Evolutionary conservation across 2,888 invertebrate species (phyloP).

Genomic region (Zygogramma bicolorata): DNA sequence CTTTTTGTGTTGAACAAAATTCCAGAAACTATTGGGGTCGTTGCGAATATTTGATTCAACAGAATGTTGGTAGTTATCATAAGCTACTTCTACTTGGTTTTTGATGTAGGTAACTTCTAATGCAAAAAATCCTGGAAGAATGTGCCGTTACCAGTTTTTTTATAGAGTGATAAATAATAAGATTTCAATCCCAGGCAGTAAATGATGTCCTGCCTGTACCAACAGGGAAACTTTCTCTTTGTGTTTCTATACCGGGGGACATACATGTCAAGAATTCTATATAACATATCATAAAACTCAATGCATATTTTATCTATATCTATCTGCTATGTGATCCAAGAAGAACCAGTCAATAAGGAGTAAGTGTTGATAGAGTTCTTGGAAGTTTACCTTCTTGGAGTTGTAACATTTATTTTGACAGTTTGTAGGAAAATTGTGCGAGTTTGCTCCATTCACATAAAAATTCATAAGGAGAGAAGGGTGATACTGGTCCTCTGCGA

Average conservation of each 20-base stretch:
- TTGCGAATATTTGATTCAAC: not conserved
- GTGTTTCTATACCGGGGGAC: not conserved
- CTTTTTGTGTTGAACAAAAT: not conserved
- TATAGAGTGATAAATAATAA: not conserved
- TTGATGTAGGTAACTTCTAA: not conserved
- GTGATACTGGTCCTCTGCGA: not conserved
- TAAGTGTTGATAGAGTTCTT: not conserved
- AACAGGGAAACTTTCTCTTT: not conserved
- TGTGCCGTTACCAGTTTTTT: not conserved
- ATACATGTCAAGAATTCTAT: not conserved
- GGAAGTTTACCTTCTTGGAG: not conserved
- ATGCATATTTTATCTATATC: not conserved
- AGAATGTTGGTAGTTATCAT: conserved; percentile 2
- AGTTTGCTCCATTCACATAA: not conserved
- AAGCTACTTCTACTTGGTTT: not conserved
- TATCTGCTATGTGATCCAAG: not conserved
- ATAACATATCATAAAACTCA: not conserved
- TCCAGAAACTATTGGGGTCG: not conserved
- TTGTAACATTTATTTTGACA: not conserved
- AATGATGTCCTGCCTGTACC: not conserved
- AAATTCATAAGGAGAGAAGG: not conserved
- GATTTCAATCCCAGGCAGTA: not conserved
- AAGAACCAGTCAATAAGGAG: not conserved
- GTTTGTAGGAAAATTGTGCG: not conserved
- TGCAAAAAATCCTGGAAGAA: not conserved